A percentile compares a stretch with the other conserved stretches of the same genome.
Conservation (phyloP, 1,140 invertebrate genomes). For the Triops longicaudatus region DNA sequence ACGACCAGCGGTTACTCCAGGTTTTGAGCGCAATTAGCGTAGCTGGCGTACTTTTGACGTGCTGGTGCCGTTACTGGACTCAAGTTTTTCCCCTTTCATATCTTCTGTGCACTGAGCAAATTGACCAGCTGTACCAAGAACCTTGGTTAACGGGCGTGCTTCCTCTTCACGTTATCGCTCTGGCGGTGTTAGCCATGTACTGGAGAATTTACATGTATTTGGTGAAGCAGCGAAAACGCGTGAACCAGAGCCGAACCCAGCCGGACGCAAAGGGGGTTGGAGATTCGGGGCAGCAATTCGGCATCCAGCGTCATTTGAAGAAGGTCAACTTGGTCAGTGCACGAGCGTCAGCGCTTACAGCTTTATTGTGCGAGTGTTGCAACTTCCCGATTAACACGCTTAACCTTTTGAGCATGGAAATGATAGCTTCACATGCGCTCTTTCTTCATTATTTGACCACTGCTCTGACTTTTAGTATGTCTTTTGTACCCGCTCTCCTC, state of each 20-base stretch:
- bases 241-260: background rate
- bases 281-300: too few relatives aligned
- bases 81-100: background rate
- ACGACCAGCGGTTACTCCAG: background rate
- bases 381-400: background rate
- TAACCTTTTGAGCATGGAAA: background rate
- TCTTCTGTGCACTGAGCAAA: background rate
- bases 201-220: background rate
- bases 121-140: background rate
- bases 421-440: background rate
- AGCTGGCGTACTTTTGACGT: background rate
- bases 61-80: background rate
- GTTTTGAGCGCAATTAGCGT: background rate
- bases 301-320: background rate
- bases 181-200: background rate
- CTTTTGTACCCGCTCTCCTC: background rate
- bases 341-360: background rate
- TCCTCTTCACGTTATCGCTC: background rate
- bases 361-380: background rate
- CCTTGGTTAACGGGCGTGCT: background rate
- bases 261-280: too few relatives aligned
- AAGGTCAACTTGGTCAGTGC: background rate
- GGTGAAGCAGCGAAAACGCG: background rate
- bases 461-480: background rate
- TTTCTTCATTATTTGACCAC: background rate